Conservation (phyloP, 2,888 invertebrate genomes). For the Hypselothyrea guttata region DNA sequence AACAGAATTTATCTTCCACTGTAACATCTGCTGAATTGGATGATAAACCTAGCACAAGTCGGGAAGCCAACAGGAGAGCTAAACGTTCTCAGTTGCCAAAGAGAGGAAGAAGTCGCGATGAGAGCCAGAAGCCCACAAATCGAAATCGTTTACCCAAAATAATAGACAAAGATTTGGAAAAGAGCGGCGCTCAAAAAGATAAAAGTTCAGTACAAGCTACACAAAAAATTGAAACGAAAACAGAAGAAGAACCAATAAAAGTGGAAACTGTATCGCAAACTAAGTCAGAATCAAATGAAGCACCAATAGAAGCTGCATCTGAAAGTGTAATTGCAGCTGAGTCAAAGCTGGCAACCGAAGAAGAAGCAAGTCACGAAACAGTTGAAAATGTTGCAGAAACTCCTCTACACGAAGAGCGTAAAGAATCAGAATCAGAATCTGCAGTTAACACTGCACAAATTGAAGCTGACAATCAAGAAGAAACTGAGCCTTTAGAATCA, state of each 20-base stretch:
- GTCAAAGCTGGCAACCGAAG: neutral
- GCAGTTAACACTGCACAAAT: neutral
- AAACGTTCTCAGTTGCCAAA: slow-evolving; percentile 50
- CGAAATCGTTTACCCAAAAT: slow-evolving; percentile 28
- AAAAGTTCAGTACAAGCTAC: neutral
- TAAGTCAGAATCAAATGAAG: no score
- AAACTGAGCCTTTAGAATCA: neutral
- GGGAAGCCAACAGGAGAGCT: slow-evolving; percentile 40
- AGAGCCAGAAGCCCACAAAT: slow-evolving; percentile 56
- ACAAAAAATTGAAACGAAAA: neutral
- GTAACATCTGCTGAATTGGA: slow-evolving; percentile 9
- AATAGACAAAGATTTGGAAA: neutral
- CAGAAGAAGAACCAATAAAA: no score
- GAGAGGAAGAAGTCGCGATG: slow-evolving; percentile 47
- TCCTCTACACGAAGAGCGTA: no score
- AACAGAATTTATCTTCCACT: neutral
- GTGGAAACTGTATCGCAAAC: no score
- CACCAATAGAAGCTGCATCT: neutral
- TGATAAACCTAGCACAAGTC: slow-evolving; percentile 58
- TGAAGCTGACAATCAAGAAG: neutral
- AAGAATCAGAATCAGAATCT: no score
- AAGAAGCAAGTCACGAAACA: no score
- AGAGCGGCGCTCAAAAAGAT: no score
- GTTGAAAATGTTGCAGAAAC: no score
- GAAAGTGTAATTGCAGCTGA: neutral